Base-by-base conservation (phyloP, 1,140 invertebrate genomes). In the Stegodyphus dumicola region DNA sequence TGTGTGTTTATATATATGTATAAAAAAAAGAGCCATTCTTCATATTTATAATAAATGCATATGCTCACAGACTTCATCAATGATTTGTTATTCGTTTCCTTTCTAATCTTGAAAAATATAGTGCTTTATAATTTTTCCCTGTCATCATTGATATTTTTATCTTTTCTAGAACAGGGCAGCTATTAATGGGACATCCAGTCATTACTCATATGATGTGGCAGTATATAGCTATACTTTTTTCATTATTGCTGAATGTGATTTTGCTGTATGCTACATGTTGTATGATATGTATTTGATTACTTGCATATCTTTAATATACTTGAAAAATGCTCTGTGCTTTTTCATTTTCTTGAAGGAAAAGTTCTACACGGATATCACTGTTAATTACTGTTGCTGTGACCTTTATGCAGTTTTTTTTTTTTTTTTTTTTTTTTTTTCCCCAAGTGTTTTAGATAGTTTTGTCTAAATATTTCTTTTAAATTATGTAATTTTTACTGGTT, bases 341-440 rank as follows among this genome's bases (percentile, higher is more conserved):
- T 71, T 71, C 6, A 48, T 74, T 54, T 52, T 80, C 77, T 71
- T 64, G 53, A 80, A 80, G 13, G 48, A 80, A 56, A 65, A 70
- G 66, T 70, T 79, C 18, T 33, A 80, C 67, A 64, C 52, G 17
- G 54, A 71, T 80, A n/a, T 80, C 54, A 60, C 52, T 80, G 77
- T 77, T 17, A 64, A 48, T 56, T 60, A 18, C 7, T 18, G 53
- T 33, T 18, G 10, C 18, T 66, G 7, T 49, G 10, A 1, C 11
- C 13, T 13, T 9, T 54, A 7, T n/a, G 52, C 53, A n/a, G 13
- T 10, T 56, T 75, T n/a, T 17, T 9, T 74, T 54, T 53, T 75
- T 54, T 54, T 67, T n/a, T 10, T 56, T 75, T n/a, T 17, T 9
- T 74, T 54, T 53, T 75, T 54, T 54, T 67, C n/a, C n/a, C n/a